Conservation (phyloP, 2,888 invertebrate genomes). For the Cordilura impudica region DNA sequence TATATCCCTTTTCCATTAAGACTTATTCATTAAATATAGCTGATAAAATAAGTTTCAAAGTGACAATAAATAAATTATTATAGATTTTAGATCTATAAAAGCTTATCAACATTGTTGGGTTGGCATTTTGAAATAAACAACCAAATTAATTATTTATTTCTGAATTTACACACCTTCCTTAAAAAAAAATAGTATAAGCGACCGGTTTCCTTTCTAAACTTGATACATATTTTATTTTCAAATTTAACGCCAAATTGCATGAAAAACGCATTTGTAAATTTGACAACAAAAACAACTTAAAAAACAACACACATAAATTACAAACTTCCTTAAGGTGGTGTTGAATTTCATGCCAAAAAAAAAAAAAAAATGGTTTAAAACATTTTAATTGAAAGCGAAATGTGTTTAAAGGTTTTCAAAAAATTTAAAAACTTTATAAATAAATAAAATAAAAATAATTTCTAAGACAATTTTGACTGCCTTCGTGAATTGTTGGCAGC, state of each 20-base stretch:
- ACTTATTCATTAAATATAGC: too few relatives aligned
- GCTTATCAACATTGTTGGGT: too few relatives aligned
- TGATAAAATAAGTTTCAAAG: too few relatives aligned
- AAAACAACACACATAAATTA: slow-evolving; percentile 44
- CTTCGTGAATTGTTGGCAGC: too few relatives aligned
- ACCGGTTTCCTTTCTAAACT: slow-evolving; percentile 64
- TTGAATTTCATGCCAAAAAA: slow-evolving; percentile 34
- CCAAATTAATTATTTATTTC: not conserved
- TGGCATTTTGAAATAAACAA: too few relatives aligned
- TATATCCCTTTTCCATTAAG: too few relatives aligned
- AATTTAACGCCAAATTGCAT: slow-evolving; percentile 46
- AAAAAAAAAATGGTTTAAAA: slow-evolving; percentile 24
- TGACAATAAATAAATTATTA: too few relatives aligned
- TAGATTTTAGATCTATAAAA: too few relatives aligned
- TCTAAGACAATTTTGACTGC: not conserved
- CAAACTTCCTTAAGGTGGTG: slow-evolving; percentile 61
- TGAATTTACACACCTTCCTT: slow-evolving; percentile 43
- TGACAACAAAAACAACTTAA: slow-evolving; percentile 7
- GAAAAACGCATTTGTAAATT: slow-evolving; percentile 42
- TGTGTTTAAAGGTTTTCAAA: slow-evolving; percentile 54
- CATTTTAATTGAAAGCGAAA: slow-evolving; percentile 58
- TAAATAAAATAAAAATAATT: slow-evolving; percentile 1
- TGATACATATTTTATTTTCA: slow-evolving; percentile 25
- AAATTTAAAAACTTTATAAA: slow-evolving; percentile 41
- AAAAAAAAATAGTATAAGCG: not conserved